Evolutionary conservation across 2,888 invertebrate species (phyloP), one percentile per base, ranked within the genome.

Genomic region (Monochamus alternatus): DNA sequence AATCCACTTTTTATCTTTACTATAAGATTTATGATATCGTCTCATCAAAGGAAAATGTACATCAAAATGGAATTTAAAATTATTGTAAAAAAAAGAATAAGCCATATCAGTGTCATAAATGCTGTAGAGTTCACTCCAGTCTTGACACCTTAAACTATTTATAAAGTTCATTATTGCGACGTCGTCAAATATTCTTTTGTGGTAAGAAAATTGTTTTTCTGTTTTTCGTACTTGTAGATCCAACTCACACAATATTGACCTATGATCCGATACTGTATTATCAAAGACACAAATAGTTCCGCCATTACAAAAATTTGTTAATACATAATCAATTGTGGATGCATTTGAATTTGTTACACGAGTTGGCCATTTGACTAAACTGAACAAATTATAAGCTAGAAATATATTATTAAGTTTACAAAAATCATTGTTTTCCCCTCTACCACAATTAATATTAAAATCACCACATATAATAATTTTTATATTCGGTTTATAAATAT

Each of bases 351-450:
- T n/a, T 14, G 55, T 14, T 5, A 55, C 55, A 7, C 55, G 10
- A 55, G 55, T 55, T 22, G 55, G 55, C 55, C 55, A 55, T 55
- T 55, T 55, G 7, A 55, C n/a, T 55, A 55, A 14, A 55, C n/a
- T 55, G 7, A 7, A n/a, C 10, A 55, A 55, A 55, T 55, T 55
- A 55, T 14, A 55, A 7, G 14, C n/a, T n/a, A n/a, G n/a, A 7
- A 55, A 22, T 55, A 55, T 7, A 55, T 55, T 14, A n/a, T n/a
- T 14, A n/a, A 55, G 22, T 7, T 14, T 55, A 12, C 1, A n/a
- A 55, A 14, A 55, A 12, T 55, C 55, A 55, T 14, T 22, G n/a
- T 7, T 14, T 14, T 14, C n/a, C 14, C 22, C n/a, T 55, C n/a
- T 55, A 22, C 3, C 1, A n/a, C 14, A 55, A 55, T 55, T n/a